phyloP scores from a whole-genome alignment of 2,113 vertebrate genomes.

The Climacteris rufus region DNA sequence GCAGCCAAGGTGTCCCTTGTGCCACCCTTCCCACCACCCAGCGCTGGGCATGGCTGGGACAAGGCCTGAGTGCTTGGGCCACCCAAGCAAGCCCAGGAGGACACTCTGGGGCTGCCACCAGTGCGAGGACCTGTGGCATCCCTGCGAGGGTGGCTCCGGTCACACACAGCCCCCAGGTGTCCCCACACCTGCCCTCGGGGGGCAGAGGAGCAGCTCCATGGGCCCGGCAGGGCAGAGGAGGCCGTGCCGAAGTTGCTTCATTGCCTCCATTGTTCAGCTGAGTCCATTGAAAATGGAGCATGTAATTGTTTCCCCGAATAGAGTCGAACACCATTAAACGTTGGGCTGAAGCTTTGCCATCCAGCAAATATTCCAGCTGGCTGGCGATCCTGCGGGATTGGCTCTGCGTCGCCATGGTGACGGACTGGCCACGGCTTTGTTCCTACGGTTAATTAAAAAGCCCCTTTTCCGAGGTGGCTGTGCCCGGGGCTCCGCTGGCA shows the following conservation, averaged over 20 bases:
- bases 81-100: not conserved
- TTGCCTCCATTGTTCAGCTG: conserved; percentile 60
- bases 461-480: not conserved
- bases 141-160: rapidly evolving
- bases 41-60: rapidly evolving
- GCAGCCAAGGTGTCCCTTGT: not conserved
- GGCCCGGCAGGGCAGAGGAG: not conserved
- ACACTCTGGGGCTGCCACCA: rapidly evolving
- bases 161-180: not conserved
- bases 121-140: not conserved
- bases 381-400: conserved; percentile 51
- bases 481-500: not conserved
- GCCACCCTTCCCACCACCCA: not conserved
- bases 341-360: conserved; percentile 59
- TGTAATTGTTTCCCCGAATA: conserved; percentile 64
- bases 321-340: conserved; percentile 46
- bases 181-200: not conserved
- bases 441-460: conserved; percentile 46
- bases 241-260: conserved; percentile 32
- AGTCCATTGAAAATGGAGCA: conserved; percentile 60
- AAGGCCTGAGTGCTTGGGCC: not conserved
- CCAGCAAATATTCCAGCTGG: conserved; percentile 68
- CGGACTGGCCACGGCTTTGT: conserved; percentile 41
- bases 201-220: not conserved
- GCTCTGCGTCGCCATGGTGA: conserved; percentile 58